phyloP scores from a whole-genome alignment of 2,888 invertebrate species.

The Octonoba sinensis region DNA sequence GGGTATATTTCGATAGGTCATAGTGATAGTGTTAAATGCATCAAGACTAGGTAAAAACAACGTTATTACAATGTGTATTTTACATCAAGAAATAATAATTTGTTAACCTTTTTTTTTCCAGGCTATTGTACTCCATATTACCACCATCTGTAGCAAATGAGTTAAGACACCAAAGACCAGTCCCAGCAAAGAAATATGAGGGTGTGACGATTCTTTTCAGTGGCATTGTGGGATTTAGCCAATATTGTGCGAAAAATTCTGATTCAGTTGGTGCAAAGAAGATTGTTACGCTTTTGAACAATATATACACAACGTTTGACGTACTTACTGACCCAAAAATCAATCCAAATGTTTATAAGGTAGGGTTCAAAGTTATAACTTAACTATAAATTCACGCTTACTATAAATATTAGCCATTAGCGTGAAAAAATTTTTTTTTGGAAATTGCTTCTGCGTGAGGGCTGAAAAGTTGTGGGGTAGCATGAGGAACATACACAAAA shows the following conservation, averaged over 20 bases:
- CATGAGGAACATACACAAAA: no score
- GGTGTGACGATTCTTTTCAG: conserved; percentile 93
- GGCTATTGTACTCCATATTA: conserved; percentile 91
- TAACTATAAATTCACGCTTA: no score
- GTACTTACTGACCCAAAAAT: conserved; percentile 91
- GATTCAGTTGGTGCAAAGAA: conserved; percentile 95
- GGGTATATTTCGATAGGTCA: no score
- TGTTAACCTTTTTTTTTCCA: conserved; percentile 71
- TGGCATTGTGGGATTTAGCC: conserved; percentile 90
- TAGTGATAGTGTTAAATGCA: no score
- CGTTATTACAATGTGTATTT: no score
- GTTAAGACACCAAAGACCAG: conserved; percentile 89
- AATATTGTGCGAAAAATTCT: conserved; percentile 90
- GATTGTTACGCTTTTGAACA: conserved; percentile 93
- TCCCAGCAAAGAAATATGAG: conserved; percentile 89
- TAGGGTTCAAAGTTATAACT: conserved; percentile 70
- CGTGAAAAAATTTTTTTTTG: no score
- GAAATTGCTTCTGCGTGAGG: no score
- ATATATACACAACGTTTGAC: conserved; percentile 93
- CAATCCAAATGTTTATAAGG: conserved; percentile 96
- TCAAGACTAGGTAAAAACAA: no score
- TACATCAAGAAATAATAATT: no score
- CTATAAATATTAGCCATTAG: no score
- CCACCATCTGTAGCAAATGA: conserved; percentile 96
- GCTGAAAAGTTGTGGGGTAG: no score